Conservation (phyloP, 2,888 invertebrate genomes). For the Hirtodrosophila duncani region DNA sequence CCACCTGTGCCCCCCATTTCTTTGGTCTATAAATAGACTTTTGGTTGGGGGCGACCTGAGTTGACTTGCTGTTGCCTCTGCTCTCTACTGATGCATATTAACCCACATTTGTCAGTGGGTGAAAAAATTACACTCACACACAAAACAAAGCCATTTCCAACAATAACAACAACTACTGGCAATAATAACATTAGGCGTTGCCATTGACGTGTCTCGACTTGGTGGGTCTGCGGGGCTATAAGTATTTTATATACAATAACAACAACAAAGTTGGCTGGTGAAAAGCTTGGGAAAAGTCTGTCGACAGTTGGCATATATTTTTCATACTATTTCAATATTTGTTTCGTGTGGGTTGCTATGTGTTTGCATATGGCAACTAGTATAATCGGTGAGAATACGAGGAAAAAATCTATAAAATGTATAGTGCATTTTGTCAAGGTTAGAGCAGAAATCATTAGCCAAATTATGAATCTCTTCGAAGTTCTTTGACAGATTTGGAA, state of each 20-base stretch:
- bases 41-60: neutral
- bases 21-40: neutral
- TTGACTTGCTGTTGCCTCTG: conserved; percentile 19
- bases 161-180: conserved; percentile 24
- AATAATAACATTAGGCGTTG: conserved; percentile 58
- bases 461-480: too few species aligned
- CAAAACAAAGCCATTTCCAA: conserved; percentile 18
- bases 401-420: too few species aligned
- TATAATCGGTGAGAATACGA: too few species aligned
- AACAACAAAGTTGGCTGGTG: too few species aligned
- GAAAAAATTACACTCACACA: conserved; percentile 33
- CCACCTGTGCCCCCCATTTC: too few species aligned
- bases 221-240: neutral
- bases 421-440: too few species aligned
- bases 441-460: too few species aligned
- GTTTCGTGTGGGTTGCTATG: conserved; percentile 9
- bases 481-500: too few species aligned
- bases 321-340: conserved; percentile 8
- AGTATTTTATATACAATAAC: conserved; percentile 22
- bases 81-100: too few species aligned
- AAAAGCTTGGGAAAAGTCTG: conserved; percentile 17
- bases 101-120: conserved; percentile 55
- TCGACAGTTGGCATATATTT: conserved; percentile 15
- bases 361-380: neutral
- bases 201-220: conserved; percentile 44